Base-by-base conservation (phyloP, 2,113 vertebrate genomes). In the Silurus asotus region DNA sequence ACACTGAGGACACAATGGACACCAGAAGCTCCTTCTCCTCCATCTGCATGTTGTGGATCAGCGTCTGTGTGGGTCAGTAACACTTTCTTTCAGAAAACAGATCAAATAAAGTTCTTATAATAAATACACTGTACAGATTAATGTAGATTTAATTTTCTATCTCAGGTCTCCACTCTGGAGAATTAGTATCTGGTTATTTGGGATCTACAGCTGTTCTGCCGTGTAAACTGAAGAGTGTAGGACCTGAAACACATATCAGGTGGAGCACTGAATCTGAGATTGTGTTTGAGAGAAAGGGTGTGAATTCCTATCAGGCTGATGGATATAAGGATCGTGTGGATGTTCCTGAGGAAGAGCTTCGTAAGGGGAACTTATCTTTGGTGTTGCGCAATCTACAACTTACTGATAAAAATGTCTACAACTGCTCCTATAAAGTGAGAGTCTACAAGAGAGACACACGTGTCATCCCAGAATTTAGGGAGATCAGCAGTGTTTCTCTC, bases 391-490 rank as follows among this genome's bases (percentile, higher is more conserved):
- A 81, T 6, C 20, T 78, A 11, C 58, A 0, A 15, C 14, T 8
- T 17, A 37, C n/a, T 55, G 76, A 78, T 78, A 4, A 20, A 11
- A 56, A 10, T 56, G 8, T 17, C 56, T 58, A 58, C 56, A n/a
- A 1, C 6, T 8, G 20, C 7, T 23, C 2, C 7, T 2, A 58
- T 23, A 0, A n/a, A 23, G 48, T 62, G 6, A 62, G 61, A n/a
- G 6, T 0, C 20, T 8, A 2, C 20, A 62, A 8, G 61, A 0
- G 61, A 8, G n/a, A n/a, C n/a, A n/a, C n/a, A n/a, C n/a, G n/a
- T n/a, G 9, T 20, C 23, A 2, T 8, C 23, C 1, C 1, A 4
- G 11, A 5, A n/a, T n/a, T n/a, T 13, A 10, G 25, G 17, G 2
- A 1, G 61, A 62, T 62, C 20, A 62, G 61, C 20, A 2, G 19